Evolutionary conservation across 2,888 invertebrate genomes (phyloP), one percentile per base, ranked within the genome.

Genomic region (Amorpha juglandis): DNA sequence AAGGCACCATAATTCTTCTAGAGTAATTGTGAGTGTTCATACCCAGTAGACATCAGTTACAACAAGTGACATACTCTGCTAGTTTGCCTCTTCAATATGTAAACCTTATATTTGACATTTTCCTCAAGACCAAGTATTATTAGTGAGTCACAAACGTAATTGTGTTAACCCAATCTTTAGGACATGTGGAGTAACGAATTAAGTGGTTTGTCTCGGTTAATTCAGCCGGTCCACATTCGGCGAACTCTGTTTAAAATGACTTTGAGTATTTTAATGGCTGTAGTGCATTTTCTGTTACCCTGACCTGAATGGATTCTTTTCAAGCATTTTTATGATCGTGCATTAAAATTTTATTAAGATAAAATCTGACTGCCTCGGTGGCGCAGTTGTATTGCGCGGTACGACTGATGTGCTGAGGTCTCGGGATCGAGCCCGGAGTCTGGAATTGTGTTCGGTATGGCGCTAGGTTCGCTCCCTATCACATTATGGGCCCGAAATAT

Each of bases 241-340:
- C 7, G 50, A 19, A 38, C 19, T 42, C 19, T 58, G 42, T 58
- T 58, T 53, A 33, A 58, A 19, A 21, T 16, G 19, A 58, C 16
- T 58, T 58, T 58, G 12, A 58, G 19, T 19, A 12, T 53, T 53
- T n/a, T 42, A 58, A 58, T 58, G 58, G 16, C 12, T 38, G 19
- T 58, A 58, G 58, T 58, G 58, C 58, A 58, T 12, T 58, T 42
- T 11, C 19, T 38, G 58, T 42, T 42, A 12, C 58, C 38, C 12
- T 58, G 58, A 58, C 58, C 58, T 19, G 12, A 19, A 58, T 58
- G 21, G 19, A 42, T 58, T 53, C 8, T 35, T 35, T 58, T 58
- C 16, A 19, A 50, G 9, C 2, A 38, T 38, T 35, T 35, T 52
- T 38, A 33, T 19, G 12, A 19, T 21, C 19, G n/a, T 8, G 35